Base-by-base conservation (phyloP, 2,113 vertebrate species). In the Cranoglanis bouderius region DNA sequence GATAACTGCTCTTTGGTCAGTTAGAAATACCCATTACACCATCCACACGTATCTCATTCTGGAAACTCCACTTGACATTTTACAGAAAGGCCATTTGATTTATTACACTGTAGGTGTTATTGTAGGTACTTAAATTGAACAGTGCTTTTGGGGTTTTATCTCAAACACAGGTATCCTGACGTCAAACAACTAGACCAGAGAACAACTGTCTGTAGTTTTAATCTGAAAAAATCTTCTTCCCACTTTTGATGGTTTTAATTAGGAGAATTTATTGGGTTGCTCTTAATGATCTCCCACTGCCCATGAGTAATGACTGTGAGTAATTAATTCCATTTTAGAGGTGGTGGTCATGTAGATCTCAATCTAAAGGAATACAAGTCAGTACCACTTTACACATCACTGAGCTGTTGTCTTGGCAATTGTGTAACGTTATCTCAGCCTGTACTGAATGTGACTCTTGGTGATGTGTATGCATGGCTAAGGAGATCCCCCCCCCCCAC, bases 381-480 rank as follows among this genome's bases (percentile, higher is more conserved):
- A 61, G 46, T 43, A 13, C 19, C 19, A 16, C 70, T 67, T 85
- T 88, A 55, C 82, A 57, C 35, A 65, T 85, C 84, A 82, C 16
- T 43, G 5, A 87, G 86, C 46, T 8, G 63, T 89, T 88, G 87
- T 75, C 84, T 80, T 89, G 49, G n/a, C 81, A 86, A 72, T 89
- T 91, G 19, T 29, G 53, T 72, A 89, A 77, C 78, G 38, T 61
- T 84, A 86, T 86, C 46, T 88, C 59, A 85, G 67, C 32, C 53
- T 74, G 55, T 91, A 88, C 57, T 86, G 88, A 91, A 86, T 81
- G 75, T 84, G 65, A 83, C 51, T 89, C 67, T 78, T 38, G 63
- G 32, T 85, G 49, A 85, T 88, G 74, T 80, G 75, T 83, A 75
- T 77, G 40, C 29, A 10, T 63, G 38, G 86, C 78, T 80, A 55